A percentile compares a stretch with the other conserved stretches of the same genome.
Evolutionary conservation across 2,113 vertebrate species (phyloP).

Genomic region (Mohoua ochrocephala): DNA sequence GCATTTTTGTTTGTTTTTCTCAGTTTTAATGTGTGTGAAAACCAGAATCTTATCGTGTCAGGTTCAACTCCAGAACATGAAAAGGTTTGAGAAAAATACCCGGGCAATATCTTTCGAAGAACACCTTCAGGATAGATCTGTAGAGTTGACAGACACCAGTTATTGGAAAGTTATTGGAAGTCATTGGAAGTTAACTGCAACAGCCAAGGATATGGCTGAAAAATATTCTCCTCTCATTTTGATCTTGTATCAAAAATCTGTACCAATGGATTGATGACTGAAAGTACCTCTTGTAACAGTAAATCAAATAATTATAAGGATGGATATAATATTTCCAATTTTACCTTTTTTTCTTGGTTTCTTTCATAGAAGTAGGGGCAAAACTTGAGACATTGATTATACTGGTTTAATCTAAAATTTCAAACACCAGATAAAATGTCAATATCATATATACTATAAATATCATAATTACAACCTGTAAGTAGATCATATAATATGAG

Average conservation of each 20-base stretch:
- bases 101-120: too few relatives aligned
- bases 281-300: background rate
- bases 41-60: background rate
- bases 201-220: background rate
- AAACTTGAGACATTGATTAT: background rate
- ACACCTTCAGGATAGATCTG: background rate
- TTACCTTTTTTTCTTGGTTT: background rate
- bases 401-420: background rate
- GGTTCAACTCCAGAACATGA: background rate
- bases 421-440: background rate
- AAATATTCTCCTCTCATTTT: background rate
- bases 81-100: too few relatives aligned
- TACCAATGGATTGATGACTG: background rate
- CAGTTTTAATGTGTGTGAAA: background rate
- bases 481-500: background rate
- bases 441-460: background rate
- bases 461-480: background rate
- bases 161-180: background rate
- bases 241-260: background rate
- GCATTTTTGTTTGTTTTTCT: background rate
- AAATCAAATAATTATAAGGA: background rate
- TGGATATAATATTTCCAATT: background rate
- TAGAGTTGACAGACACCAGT: background rate
- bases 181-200: background rate
- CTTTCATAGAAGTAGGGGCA: background rate